Percentiles rank a stretch among this genome's conserved stretches.
Evolutionary conservation across 30 jellyfish, hydroid and myxozoan species (phyloP).

Genomic region (Hydractinia symbiolongicarpus): DNA sequence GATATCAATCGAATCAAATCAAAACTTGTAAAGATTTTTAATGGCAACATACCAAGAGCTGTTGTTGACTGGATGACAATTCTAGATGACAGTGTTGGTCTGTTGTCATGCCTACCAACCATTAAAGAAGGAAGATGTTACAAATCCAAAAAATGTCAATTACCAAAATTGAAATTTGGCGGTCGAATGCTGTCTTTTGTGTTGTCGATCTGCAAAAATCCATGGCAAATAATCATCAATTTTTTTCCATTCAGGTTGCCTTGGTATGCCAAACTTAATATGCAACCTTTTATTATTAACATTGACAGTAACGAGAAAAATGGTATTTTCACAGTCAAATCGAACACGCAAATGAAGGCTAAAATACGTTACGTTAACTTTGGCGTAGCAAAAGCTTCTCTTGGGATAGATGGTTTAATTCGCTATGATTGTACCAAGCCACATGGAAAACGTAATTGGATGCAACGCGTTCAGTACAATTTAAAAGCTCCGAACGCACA

Average conservation of each 20-base stretch:
- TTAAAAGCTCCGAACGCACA: slow-evolving; percentile 30
- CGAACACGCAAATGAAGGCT: slow-evolving; percentile 35
- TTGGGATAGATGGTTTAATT: slow-evolving; percentile 25
- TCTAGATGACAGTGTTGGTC: slow-evolving; percentile 25
- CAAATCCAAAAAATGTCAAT: slow-evolving; percentile 4
- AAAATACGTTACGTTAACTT: slow-evolving; percentile 17
- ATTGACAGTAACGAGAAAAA: slow-evolving; percentile 30
- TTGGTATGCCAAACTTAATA: slow-evolving; percentile 37
- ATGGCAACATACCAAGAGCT: slow-evolving; percentile 18
- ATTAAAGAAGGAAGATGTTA: slow-evolving; percentile 34
- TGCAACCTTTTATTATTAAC: slow-evolving; percentile 29
- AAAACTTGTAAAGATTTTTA: too few relatives aligned
- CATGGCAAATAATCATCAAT: slow-evolving; percentile 26
- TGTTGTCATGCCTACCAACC: slow-evolving; percentile 44
- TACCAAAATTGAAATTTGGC: not conserved
- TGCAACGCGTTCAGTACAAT: slow-evolving; percentile 19
- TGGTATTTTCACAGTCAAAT: slow-evolving; percentile 26
- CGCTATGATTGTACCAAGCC: slow-evolving; percentile 61
- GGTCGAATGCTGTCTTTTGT: slow-evolving; percentile 24
- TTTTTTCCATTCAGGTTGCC: slow-evolving; percentile 35
- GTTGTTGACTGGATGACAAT: slow-evolving; percentile 38
- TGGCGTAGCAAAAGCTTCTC: slow-evolving; percentile 25
- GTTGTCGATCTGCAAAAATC: slow-evolving; percentile 34
- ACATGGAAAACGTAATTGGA: not conserved
- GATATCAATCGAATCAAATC: too few relatives aligned